Percentiles rank a stretch among this genome's conserved stretches.
Evolutionary conservation across 2,797 vertebrate species (phyloP).

Genomic region (Mareca strepera): DNA sequence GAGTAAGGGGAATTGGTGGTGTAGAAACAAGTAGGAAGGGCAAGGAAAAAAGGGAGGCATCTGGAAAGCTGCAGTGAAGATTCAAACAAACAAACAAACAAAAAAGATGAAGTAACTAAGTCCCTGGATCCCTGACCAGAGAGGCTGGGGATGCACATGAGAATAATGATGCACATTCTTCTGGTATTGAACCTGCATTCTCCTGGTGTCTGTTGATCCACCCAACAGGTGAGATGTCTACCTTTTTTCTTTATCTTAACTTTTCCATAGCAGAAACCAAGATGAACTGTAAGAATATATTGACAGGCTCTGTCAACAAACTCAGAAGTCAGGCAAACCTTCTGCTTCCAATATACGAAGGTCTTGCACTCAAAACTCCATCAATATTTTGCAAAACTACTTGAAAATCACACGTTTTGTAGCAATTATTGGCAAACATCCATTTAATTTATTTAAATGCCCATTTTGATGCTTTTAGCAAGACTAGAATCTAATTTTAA

Average conservation of each 20-base stretch:
- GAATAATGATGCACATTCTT: background rate
- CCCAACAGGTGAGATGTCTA: background rate
- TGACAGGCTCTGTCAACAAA: background rate
- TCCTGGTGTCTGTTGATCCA: background rate
- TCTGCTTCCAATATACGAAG: background rate
- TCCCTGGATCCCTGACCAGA: background rate
- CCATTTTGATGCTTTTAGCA: background rate
- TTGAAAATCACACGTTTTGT: background rate
- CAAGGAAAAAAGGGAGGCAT: background rate
- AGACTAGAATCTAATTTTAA: background rate
- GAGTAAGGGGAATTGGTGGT: background rate
- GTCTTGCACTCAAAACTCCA: background rate
- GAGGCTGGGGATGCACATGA: background rate
- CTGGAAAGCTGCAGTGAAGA: background rate
- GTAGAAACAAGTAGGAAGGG: background rate
- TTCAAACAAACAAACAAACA: background rate
- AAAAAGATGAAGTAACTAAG: background rate
- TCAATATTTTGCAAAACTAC: background rate
- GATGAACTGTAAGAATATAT: background rate
- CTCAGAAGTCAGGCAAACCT: background rate
- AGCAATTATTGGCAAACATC: background rate
- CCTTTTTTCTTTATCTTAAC: background rate
- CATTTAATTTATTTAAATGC: background rate
- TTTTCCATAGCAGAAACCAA: background rate
- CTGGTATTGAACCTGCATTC: background rate